A percentile compares a stretch with the other conserved stretches of the same genome.
phyloP scores from a whole-genome alignment of 1,140 invertebrate genomes.

The Drosophila watanabei region DNA sequence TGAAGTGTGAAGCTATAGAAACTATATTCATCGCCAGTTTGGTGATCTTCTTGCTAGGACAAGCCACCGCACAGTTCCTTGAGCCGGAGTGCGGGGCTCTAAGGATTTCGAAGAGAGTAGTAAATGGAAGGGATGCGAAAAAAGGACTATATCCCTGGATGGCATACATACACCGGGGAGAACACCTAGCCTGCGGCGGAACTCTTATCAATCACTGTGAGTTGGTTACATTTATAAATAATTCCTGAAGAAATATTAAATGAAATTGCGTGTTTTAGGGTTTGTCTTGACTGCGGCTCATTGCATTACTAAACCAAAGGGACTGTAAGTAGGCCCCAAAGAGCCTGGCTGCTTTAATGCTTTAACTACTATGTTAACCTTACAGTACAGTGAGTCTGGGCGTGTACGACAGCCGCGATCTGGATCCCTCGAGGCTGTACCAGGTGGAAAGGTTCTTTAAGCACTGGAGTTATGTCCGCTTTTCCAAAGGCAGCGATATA shows the following conservation, averaged over 20 bases:
- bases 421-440: neutral
- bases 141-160: slow-evolving; percentile 1
- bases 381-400: neutral
- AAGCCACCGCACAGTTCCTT: neutral
- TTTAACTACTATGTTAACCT: neutral
- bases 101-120: neutral
- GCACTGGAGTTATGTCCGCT: neutral
- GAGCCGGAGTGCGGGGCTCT: neutral
- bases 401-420: neutral
- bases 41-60: neutral
- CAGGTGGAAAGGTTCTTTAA: neutral
- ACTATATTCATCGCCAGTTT: neutral
- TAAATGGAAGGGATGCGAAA: neutral
- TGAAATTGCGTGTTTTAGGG: neutral
- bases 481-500: neutral
- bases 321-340: neutral
- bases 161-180: neutral
- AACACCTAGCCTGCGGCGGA: neutral
- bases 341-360: neutral
- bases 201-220: neutral
- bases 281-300: neutral
- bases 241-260: neutral
- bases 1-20: neutral
- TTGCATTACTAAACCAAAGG: neutral
- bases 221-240: neutral